A percentile compares a stretch with the other conserved stretches of the same genome.
phyloP scores from a whole-genome alignment of 1,140 invertebrate genomes.

The Campoletis sonorensis region DNA sequence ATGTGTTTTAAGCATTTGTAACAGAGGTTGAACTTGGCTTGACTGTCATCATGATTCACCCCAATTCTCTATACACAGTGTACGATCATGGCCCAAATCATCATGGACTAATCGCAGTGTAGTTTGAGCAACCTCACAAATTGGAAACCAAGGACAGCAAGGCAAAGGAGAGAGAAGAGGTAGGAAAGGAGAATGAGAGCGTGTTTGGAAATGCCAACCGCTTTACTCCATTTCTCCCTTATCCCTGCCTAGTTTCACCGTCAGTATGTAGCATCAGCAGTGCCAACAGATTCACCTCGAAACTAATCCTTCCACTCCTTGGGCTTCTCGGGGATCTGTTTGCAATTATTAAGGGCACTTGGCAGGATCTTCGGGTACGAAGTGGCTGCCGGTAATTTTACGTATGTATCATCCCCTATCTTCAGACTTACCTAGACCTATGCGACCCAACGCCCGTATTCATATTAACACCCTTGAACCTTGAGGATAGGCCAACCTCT shows the following conservation, averaged over 20 bases:
- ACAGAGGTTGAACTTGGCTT: constrained; percentile 49
- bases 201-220: constrained; percentile 24
- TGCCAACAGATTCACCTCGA: constrained; percentile 32
- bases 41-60: constrained; percentile 44
- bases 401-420: constrained; percentile 26
- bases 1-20: constrained; percentile 43
- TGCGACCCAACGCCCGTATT: not conserved
- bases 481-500: not conserved
- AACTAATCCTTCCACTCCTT: constrained; percentile 49
- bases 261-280: constrained; percentile 18
- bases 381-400: constrained; percentile 36
- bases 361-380: constrained; percentile 50
- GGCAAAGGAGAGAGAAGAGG: not conserved
- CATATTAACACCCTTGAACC: constrained; percentile 17
- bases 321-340: constrained; percentile 50
- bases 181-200: not conserved
- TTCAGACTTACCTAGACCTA: constrained; percentile 3
- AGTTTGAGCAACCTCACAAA: constrained; percentile 29
- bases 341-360: constrained; percentile 61
- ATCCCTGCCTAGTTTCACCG: not conserved
- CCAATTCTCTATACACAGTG: constrained; percentile 26
- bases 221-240: constrained; percentile 17
- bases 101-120: constrained; percentile 58
- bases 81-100: constrained; percentile 56
- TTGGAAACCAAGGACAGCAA: constrained; percentile 13